Evolutionary conservation across 2,797 vertebrate species (phyloP), one percentile per base, ranked within the genome.

Genomic region (Coccyzus lansbergi): DNA sequence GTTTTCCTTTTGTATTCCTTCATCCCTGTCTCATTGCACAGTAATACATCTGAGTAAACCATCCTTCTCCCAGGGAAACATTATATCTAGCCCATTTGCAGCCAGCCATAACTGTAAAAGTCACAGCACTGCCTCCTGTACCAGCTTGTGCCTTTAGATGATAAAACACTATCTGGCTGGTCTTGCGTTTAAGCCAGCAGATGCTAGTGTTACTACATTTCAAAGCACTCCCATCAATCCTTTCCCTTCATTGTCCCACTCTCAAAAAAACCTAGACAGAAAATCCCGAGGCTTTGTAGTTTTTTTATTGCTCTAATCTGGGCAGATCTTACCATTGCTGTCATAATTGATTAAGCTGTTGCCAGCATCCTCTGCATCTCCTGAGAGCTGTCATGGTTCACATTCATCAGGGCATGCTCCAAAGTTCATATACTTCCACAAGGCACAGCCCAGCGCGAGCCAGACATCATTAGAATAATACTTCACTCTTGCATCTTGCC

Each of bases 301-400:
- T 95, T 96, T 96, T 95, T 96, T 90, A 97, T 91, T 85, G 80
- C 90, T 96, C 91, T 96, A 92, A 95, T 97, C 95, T 93, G 56
- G 83, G 95, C 91, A 95, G 95, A 97, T 96, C 83, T 97, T 95
- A 96, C 90, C 88, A 94, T 77, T 83, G 86, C 95, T 96, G 96
- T 96, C 96, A 95, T 94, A 97, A 95, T 94, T 95, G 94, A 97
- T 96, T 97, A 97, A 95, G 93, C 90, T 94, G 88, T 97, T 96
- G 83, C 81, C 85, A 94, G 92, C 89, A 90, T 91, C 74, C 67
- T 4, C 91, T 84, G 87, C 87, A 86, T 95, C 95, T 96, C 95
- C 92, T 85, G 94, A 96, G 96, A 97, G 92, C 96, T 96, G 95
- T 95, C 94, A 82, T 80, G 93, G 92, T 74, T 96, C 94, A 93